Conservation (phyloP, 2,113 vertebrate species). For the Conger conger region DNA sequence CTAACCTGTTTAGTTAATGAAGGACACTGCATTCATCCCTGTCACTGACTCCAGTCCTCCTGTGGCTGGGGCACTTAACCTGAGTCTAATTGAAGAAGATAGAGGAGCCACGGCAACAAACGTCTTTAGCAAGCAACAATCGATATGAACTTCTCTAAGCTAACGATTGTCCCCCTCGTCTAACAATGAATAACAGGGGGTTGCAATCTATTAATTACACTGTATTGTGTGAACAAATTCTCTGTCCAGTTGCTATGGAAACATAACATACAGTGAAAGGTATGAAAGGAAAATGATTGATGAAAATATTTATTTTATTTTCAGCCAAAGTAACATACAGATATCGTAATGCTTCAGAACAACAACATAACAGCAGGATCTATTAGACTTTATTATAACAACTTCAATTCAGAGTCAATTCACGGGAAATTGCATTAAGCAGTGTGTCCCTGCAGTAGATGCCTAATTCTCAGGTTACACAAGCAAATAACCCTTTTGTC, state of each 20-base stretch:
- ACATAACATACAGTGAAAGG: slow-evolving; percentile 2
- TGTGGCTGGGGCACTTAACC: slow-evolving; percentile 85
- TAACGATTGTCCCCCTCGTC: slow-evolving; percentile 76
- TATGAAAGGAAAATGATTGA: not conserved
- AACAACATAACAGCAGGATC: too few relatives aligned
- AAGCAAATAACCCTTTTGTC: not conserved
- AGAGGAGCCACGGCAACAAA: slow-evolving; percentile 84
- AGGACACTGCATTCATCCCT: slow-evolving; percentile 85
- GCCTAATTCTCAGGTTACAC: not conserved
- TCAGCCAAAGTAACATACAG: too few relatives aligned
- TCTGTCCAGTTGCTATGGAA: slow-evolving; percentile 61
- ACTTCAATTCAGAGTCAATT: too few relatives aligned
- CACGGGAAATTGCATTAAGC: not conserved
- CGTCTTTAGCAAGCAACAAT: slow-evolving; percentile 81
- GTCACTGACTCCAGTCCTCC: slow-evolving; percentile 84
- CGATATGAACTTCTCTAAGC: slow-evolving; percentile 81
- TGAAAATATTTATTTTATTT: too few relatives aligned
- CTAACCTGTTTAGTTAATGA: slow-evolving; percentile 88
- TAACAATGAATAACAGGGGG: slow-evolving; percentile 85
- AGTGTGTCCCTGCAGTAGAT: not conserved
- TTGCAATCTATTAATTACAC: slow-evolving; percentile 87
- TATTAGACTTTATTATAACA: too few relatives aligned
- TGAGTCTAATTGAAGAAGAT: slow-evolving; percentile 89
- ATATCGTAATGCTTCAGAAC: too few relatives aligned
- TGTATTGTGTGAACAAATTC: slow-evolving; percentile 79